Base-by-base conservation (phyloP, 2,113 vertebrate genomes). In the Pholis gunnellus region DNA sequence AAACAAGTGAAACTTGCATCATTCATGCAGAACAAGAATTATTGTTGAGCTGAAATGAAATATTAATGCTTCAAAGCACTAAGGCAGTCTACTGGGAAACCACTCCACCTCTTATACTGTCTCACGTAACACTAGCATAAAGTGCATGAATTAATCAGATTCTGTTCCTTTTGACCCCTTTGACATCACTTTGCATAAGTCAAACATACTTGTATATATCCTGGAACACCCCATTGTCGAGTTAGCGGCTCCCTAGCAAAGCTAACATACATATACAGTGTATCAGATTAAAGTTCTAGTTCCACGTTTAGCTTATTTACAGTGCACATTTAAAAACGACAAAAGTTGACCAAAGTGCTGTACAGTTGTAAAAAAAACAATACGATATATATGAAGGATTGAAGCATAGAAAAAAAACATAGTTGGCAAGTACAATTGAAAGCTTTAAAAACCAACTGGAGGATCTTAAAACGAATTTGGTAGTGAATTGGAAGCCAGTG, bases 21-120 rank as follows among this genome's bases (percentile, higher is more conserved):
- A 42, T 42, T 72, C 18, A 42, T 46, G 9, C 38, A 40, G 59
- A 66, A 31, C 17, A 72, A 18, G 18, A 66, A 48, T 42, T 52
- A 42, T 50, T 25, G 36, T 46, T 73, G 60, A 52, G 40, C 44
- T 71, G 22, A 42, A 17, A 36, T 67, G 1, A 78, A 82, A 74
- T 64, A 59, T 74, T 6, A 25, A 61, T 73, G 17, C 25, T 22
- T 52, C 3, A 76, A 73, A 52, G 34, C 27, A 14, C 14, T 20
- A 14, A 52, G 8, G 46, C 44, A 9, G 44, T 25, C 25, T 18
- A 17, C 27, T n/a, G 17, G 29, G 48, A 73, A 73, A 18, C 22
- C n/a, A 29, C 15, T 60, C 5, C 8, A 25, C 38, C 13, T 18
- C 18, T 57, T 40, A 60, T 61, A 52, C 44, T 31, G n/a, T 73